A percentile compares a stretch with the other conserved stretches of the same genome.
These are phyloP conservation scores for Tachina lurida DNA, from an alignment of 2,888 invertebrate species.

Conservation along the genomic window DNA sequence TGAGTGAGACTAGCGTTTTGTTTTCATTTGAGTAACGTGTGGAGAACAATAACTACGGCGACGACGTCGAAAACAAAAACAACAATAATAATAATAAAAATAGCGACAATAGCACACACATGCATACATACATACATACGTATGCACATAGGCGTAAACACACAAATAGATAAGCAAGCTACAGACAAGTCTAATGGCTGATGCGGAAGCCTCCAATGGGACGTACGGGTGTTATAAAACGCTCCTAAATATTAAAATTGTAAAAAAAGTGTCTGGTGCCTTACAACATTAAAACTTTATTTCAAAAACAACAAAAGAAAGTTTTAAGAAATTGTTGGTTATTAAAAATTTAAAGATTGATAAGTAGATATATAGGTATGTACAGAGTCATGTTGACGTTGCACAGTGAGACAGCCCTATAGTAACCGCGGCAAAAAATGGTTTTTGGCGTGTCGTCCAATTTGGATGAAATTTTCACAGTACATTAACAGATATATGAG, in stretches of 20 bases:
- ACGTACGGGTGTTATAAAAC: conserved; percentile 50
- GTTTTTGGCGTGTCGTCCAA: too few relatives aligned
- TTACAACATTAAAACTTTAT: neutral
- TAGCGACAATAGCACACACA: conserved; percentile 64
- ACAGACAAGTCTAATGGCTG: conserved; percentile 56
- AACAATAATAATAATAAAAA: conserved; percentile 50
- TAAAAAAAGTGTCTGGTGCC: conserved; percentile 11
- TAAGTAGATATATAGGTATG: too few relatives aligned
- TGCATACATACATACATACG: too few relatives aligned
- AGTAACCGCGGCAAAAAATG: too few relatives aligned
- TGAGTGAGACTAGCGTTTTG: conserved; percentile 34
- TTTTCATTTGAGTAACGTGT: conserved; percentile 20
- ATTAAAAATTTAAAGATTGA: too few relatives aligned
- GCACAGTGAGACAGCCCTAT: too few relatives aligned
- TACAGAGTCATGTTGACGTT: too few relatives aligned
- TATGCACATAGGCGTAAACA: conserved; percentile 61
- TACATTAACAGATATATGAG: too few relatives aligned
- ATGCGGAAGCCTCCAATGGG: conserved; percentile 59
- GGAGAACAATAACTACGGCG: conserved; percentile 56
- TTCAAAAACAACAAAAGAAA: neutral
- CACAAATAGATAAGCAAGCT: conserved; percentile 68
- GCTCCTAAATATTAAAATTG: conserved; percentile 25
- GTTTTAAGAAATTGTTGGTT: too few relatives aligned
- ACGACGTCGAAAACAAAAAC: conserved; percentile 47
- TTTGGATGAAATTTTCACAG: too few relatives aligned